Conservation (phyloP, 2,113 vertebrate species). For the Turnix velox region DNA sequence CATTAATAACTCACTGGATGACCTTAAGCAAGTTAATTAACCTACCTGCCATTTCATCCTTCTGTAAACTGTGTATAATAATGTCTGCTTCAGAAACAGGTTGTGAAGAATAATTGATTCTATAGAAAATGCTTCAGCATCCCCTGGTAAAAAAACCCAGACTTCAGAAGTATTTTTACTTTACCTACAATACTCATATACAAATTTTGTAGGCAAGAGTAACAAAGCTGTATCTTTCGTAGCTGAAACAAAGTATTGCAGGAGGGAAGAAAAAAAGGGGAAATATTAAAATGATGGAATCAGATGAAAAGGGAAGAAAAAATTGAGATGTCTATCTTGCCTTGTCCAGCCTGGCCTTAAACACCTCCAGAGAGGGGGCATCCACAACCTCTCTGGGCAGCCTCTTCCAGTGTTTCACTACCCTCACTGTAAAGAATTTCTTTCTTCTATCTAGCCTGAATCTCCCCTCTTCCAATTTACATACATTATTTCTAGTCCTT, state of each 20-base stretch:
- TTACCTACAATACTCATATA: not conserved
- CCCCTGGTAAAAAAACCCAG: not conserved
- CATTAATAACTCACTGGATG: not conserved
- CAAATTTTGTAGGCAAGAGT: not conserved
- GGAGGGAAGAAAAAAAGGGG: not conserved
- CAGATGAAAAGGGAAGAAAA: constrained; percentile 3
- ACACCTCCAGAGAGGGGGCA: no score
- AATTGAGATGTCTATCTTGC: not conserved
- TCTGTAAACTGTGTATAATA: constrained; percentile 17
- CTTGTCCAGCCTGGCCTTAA: no score
- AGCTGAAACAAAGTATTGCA: not conserved
- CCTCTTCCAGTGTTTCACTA: no score
- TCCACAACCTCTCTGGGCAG: no score
- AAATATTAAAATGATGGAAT: not conserved
- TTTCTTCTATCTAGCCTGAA: no score
- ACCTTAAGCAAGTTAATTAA: constrained; percentile 48
- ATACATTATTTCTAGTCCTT: no score
- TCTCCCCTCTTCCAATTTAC: no score
- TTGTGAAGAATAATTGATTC: not conserved
- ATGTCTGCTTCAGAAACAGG: not conserved
- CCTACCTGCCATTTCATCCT: not conserved
- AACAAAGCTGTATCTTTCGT: not conserved
- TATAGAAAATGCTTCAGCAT: not conserved
- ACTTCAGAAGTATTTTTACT: not conserved
- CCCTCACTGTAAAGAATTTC: no score